Percentiles rank a stretch among this genome's conserved stretches.
Evolutionary conservation across 2,113 vertebrate genomes (phyloP).

Genomic region (Siphamia tubifer): DNA sequence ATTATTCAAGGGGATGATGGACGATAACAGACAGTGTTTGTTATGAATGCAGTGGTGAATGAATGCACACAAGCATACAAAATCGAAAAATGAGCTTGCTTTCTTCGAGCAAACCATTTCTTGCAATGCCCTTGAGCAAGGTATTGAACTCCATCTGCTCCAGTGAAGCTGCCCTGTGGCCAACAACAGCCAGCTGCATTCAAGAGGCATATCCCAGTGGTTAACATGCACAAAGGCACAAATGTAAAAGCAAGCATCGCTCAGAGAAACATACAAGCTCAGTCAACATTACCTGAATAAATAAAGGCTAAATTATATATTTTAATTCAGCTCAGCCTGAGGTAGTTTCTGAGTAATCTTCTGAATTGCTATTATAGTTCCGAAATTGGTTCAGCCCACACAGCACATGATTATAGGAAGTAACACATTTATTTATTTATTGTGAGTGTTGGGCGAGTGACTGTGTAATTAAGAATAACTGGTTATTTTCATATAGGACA

Average conservation of each 20-base stretch:
- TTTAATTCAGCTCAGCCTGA: slow-evolving; percentile 24
- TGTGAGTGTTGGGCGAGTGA: slow-evolving; percentile 3
- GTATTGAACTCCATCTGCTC: neutral
- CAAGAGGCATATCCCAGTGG: neutral
- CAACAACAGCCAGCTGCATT: neutral
- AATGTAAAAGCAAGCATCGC: neutral
- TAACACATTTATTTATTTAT: slow-evolving; percentile 28
- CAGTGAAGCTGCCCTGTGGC: neutral
- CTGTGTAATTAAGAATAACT: slow-evolving; percentile 22
- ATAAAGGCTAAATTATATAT: slow-evolving; percentile 25
- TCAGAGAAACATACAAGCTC: neutral
- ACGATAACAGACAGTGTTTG: too few relatives aligned
- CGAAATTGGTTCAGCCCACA: slow-evolving; percentile 12
- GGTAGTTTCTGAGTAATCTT: slow-evolving; percentile 21
- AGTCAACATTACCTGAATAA: slow-evolving; percentile 16
- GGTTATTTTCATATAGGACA: slow-evolving; percentile 13
- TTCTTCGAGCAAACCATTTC: neutral
- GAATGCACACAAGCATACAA: neutral
- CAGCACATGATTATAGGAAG: neutral
- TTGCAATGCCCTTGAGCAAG: slow-evolving; percentile 16
- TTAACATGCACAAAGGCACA: neutral
- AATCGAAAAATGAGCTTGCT: neutral
- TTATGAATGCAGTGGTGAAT: too few relatives aligned
- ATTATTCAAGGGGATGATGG: too few relatives aligned
- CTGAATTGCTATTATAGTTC: slow-evolving; percentile 13